Evolutionary conservation across 1,140 invertebrate species (phyloP).

Genomic region (Venturia canescens): DNA sequence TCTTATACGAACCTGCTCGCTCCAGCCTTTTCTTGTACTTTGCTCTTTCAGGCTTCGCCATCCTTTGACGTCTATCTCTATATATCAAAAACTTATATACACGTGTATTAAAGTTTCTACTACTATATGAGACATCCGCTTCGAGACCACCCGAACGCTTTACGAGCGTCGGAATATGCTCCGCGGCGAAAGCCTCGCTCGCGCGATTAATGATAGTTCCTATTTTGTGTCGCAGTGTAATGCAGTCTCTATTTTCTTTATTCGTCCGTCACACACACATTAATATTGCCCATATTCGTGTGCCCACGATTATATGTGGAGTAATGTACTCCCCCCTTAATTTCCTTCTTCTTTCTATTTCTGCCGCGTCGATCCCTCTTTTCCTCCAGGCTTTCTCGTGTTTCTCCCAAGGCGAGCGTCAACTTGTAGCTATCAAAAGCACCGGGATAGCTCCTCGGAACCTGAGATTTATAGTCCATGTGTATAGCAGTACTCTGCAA

Average conservation of each 20-base stretch:
- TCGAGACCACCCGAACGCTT: constrained; percentile 44
- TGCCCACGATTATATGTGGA: not conserved
- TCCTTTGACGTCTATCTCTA: not conserved
- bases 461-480: constrained; percentile 60
- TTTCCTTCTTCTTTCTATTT: not conserved
- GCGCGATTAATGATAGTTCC: constrained; percentile 44
- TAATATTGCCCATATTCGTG: not conserved
- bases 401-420: constrained; percentile 9
- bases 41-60: not conserved
- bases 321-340: not conserved
- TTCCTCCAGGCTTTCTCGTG: constrained; percentile 34
- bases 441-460: constrained; percentile 45
- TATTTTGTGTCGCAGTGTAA: constrained; percentile 45
- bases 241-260: constrained; percentile 19
- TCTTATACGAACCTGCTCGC: constrained; percentile 18
- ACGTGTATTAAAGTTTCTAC: not conserved
- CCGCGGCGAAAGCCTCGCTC: constrained; percentile 40
- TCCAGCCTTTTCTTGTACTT: constrained; percentile 34
- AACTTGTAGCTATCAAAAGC: constrained; percentile 31
- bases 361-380: not conserved
- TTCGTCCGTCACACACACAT: not conserved
- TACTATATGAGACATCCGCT: not conserved
- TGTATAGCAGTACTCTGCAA: constrained; percentile 36
- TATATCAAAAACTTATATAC: not conserved
- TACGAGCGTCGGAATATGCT: constrained; percentile 36